These are phyloP conservation scores for Oscheius onirici DNA, from an alignment of 2,888 invertebrate species.

Conservation along the genomic window DNA sequence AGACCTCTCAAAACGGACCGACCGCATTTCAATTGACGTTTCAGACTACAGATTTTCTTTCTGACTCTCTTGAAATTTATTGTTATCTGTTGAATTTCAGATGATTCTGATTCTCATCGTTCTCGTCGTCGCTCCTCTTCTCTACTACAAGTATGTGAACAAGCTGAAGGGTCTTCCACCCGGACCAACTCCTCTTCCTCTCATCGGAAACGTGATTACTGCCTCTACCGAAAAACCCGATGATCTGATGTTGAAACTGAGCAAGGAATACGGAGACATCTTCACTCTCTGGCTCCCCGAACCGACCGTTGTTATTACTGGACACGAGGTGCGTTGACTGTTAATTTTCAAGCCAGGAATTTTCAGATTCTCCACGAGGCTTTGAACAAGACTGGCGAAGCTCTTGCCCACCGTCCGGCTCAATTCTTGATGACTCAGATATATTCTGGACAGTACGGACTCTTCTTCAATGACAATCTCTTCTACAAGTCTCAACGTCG, in stretches of 20 bases:
- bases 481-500: conserved; percentile 52
- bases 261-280: conserved; percentile 44
- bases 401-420: conserved; percentile 47
- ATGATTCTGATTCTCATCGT: conserved; percentile 19
- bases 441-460: conserved; percentile 47
- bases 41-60: no score
- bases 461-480: conserved; percentile 51
- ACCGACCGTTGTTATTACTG: conserved; percentile 47
- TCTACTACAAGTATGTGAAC: conserved; percentile 45
- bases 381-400: conserved; percentile 42
- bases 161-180: conserved; percentile 45
- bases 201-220: conserved; percentile 37
- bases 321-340: conserved; percentile 40
- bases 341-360: background rate
- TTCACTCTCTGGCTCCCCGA: conserved; percentile 54
- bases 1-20: no score
- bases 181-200: conserved; percentile 48
- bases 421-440: conserved; percentile 50
- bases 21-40: no score
- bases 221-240: conserved; percentile 27
- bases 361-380: conserved; percentile 20
- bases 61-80: background rate
- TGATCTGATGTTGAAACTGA: conserved; percentile 24
- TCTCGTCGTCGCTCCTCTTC: conserved; percentile 26
- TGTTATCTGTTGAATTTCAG: background rate